Base-by-base conservation (phyloP, 1,140 invertebrate genomes). In the Eumaeus atala region DNA sequence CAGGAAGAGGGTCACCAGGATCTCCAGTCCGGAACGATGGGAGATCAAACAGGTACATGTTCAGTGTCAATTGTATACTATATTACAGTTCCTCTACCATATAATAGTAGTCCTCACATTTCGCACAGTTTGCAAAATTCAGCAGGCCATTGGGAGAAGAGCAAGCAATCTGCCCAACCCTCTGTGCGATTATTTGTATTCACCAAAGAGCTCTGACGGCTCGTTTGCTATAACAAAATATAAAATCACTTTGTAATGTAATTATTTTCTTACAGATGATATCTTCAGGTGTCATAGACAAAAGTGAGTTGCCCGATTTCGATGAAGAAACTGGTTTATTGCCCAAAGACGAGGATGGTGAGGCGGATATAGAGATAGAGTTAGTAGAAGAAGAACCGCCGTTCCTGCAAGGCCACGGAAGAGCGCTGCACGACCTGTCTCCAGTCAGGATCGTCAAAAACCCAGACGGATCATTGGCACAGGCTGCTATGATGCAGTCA, bases 401-500 rank as follows among this genome's bases (percentile, higher is more conserved):
- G 1, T 99, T 99, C 84, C 89, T 99, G 0, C 92, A 95, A 55
- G 96, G 96, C 0, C 96, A 97, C 77, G 96, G 96, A 0, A 84
- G 95, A 66, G 93, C 95, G 0, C 76, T 97, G 1, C 93, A 97
- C 58, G 98, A 99, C 75, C 88, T 99, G 0, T 98, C 96, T 69
- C 98, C 98, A 1, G 93, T 95, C 4, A 91, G 98, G 71, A 99
- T 99, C 66, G 97, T 99, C 0, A 99, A 99, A 88, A 99, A 99
- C 90, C 98, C 98, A 9, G 83, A 87, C 11, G 98, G 98, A 0
- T 98, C 97, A 0, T 85, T 99, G 12, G 98, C 98, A 0, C 98
- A 96, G 75, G 97, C 98, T 0, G 98, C 98, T 0, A 98, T 99
- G 96, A 99, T 99, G 98, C 98, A 99, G 81, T 96, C 95, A 48